Evolutionary conservation across 2,888 invertebrate genomes (phyloP).

Genomic region (Chorisops tibialis): DNA sequence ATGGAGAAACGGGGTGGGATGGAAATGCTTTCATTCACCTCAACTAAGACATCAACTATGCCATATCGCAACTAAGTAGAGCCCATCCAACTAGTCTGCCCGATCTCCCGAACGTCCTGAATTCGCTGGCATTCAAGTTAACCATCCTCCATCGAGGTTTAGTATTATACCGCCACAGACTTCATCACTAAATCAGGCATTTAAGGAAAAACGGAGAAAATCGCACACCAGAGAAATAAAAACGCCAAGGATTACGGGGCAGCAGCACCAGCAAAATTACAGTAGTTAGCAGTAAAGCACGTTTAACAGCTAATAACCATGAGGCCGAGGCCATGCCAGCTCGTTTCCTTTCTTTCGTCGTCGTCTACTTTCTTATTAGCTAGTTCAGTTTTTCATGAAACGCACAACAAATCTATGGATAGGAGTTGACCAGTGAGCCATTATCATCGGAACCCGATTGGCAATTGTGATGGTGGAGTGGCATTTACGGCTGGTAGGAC

Average conservation of each 20-base stretch:
- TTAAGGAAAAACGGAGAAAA: constrained; percentile 30
- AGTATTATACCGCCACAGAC: neutral
- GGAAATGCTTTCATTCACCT: constrained; percentile 12
- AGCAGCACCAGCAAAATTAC: constrained; percentile 28
- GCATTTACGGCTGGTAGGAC: no score
- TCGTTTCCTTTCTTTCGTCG: no score
- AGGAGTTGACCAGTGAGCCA: no score
- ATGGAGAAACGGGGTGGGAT: neutral
- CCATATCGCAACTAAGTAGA: neutral
- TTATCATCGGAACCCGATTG: no score
- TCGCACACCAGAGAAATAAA: constrained; percentile 25
- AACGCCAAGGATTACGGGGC: constrained; percentile 26
- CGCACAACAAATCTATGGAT: no score
- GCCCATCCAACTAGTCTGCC: neutral
- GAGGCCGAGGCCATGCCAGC: neutral
- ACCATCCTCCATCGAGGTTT: constrained; percentile 9
- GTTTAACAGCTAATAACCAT: constrained; percentile 32
- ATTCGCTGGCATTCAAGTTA: constrained; percentile 7
- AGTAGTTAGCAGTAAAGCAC: constrained; percentile 32
- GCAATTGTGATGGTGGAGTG: no score
- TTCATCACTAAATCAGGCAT: constrained; percentile 31
- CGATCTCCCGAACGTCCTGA: neutral
- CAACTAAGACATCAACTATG: constrained; percentile 11
- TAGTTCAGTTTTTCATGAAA: no score
- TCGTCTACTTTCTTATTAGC: no score